Evolutionary conservation across 2,888 invertebrate genomes (phyloP), one percentile per base, ranked within the genome.

Genomic region (Pammene fasciana): DNA sequence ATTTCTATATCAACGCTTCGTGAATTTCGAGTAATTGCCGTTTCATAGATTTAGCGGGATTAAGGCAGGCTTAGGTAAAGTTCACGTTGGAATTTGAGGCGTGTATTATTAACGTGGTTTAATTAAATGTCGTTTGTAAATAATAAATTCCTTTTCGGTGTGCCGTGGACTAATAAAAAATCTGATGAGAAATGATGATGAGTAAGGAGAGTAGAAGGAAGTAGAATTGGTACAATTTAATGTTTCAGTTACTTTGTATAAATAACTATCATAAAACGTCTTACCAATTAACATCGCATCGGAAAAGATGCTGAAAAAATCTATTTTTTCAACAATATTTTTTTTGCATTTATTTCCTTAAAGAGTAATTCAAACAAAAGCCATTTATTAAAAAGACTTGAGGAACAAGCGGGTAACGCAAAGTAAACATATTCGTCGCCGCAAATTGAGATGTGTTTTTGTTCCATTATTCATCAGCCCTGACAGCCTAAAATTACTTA

Each of bases 1-100:
- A 57, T 57, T 65, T 65, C 52, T 68, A 38, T 68, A 65, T 68
- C 59, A 68, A 57, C 64, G 52, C 59, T 18, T 45, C 26, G 45
- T n/a, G n/a, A 67, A 55, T 54, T 54, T 54, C 36, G 41, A 36
- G 48, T 59, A 52, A 65, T 59, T 59, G 57, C 52, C 45, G 43
- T 52, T 65, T 50, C 50, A 38, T 61, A 50, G 48, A 61, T 61
- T 50, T 18, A 50, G 48, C 9, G 7, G 52, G 43, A 64, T 64
- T 54, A 64, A n/a, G 43, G 43, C n/a, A 10, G 54, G 46, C 14
- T 45, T 64, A 43, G n/a, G 52, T 50, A 36, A n/a, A 61, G 14
- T 61, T 61, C 48, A 26, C 26, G 26, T 26, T 26, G 26, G 26
- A 26, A 26, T 52, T 11, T 41, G 56, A 6, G 16, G 56, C 45